These are phyloP conservation scores for Balearica regulorum DNA, from an alignment of 2,797 vertebrate species.

Conservation along the genomic window DNA sequence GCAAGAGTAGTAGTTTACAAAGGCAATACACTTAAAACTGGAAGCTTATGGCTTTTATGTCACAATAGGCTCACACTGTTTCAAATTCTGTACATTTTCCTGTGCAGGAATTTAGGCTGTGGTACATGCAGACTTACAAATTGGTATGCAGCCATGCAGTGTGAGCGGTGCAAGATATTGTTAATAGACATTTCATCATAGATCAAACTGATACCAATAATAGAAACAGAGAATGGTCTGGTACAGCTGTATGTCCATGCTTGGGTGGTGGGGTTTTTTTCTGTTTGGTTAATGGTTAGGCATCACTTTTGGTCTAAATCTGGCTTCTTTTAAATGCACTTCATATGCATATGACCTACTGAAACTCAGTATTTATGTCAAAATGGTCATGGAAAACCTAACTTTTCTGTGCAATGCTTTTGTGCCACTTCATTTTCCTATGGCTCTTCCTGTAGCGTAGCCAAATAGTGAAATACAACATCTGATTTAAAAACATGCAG, in stretches of 20 bases:
- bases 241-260: neutral
- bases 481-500: neutral
- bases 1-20: neutral
- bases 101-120: neutral
- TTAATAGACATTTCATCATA: neutral
- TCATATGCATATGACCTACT: rapidly evolving
- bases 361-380: neutral
- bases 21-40: neutral
- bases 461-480: neutral
- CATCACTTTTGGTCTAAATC: neutral
- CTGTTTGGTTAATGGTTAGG: neutral
- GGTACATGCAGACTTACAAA: neutral
- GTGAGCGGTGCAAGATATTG: neutral
- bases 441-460: neutral
- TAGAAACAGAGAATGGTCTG: neutral
- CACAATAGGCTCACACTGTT: neutral
- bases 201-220: neutral
- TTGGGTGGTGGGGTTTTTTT: neutral
- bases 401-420: neutral
- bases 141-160: neutral
- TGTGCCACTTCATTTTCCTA: neutral
- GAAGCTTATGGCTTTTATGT: neutral
- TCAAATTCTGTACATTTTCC: neutral
- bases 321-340: neutral
- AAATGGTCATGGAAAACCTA: neutral